Evolutionary conservation across 1,140 invertebrate genomes (phyloP), one percentile per base, ranked within the genome.

Genomic region (Lasaia peninsularis): DNA sequence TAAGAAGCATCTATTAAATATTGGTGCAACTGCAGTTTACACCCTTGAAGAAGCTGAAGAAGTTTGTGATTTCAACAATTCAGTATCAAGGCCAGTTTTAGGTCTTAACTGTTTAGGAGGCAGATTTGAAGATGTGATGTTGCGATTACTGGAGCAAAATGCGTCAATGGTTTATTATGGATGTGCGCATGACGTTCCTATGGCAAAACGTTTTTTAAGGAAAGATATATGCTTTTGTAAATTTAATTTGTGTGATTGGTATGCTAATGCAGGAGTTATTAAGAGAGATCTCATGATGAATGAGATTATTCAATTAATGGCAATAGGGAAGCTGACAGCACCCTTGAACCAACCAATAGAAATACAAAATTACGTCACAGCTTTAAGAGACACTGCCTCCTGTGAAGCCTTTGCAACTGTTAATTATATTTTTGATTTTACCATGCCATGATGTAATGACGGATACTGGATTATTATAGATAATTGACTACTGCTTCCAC

Each of bases 91-190:
- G 69, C 96, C 97, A 34, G 93, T 94, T 73, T 89, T 99, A 50
- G 98, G 94, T 3, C 88, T 99, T 7, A 99, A 99, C 85, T 98
- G 98, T 87, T 94, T 99, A 32, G 97, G 98, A 21, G 98, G 98
- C 1, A 93, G 96, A 80, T 96, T 92, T 87, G 94, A 95, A 32
- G 92, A 95, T n/a, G 95, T 98, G 69, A 87, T 98, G 58, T 75
- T 96, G 16, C 92, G 94, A 49, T 90, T 94, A 69, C 83, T 98
- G 35, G 91, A 90, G 12, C 78, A 92, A 37, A 89, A 92, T 65
- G 95, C 96, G 9, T 89, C 92, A 0, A 93, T 98, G 89, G 95
- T 99, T 1, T 99, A 98, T 40, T 99, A 99, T 88, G 98, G 98
- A 14, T 97, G 96, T 48, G 98, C 99, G 94, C 97, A 95, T 0